Percentiles rank a stretch among this genome's conserved stretches.
phyloP scores from a whole-genome alignment of 2,113 vertebrate species.

The Talpa occidentalis region DNA sequence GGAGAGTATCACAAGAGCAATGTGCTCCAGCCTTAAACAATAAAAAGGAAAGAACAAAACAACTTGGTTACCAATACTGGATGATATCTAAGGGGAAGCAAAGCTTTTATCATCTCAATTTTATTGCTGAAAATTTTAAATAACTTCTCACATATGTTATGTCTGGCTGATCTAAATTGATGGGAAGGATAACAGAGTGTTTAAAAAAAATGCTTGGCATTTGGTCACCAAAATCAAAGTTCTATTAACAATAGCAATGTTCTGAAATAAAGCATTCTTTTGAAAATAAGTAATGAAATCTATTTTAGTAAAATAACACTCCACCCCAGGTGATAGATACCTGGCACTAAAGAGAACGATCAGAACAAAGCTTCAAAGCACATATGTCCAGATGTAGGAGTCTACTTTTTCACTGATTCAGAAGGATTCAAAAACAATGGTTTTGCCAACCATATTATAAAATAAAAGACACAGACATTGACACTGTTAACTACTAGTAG shows the following conservation, averaged over 20 bases:
- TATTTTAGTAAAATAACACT: conserved; percentile 79
- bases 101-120: conserved; percentile 84
- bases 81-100: conserved; percentile 81
- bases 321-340: conserved; percentile 81
- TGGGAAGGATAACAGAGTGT: conserved; percentile 81
- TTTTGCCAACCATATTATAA: conserved; percentile 37
- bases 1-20: conserved; percentile 79
- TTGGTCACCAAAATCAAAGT: conserved; percentile 81
- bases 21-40: conserved; percentile 79
- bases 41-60: conserved; percentile 75
- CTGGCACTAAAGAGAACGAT: conserved; percentile 79
- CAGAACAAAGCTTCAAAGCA: conserved; percentile 75
- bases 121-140: conserved; percentile 84
- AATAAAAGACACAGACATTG: conserved; percentile 51
- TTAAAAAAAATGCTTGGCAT: conserved; percentile 81
- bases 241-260: conserved; percentile 77
- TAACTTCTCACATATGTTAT: conserved; percentile 86
- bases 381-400: conserved; percentile 75
- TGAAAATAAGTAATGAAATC: conserved; percentile 79
- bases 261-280: conserved; percentile 81
- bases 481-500: conserved; percentile 23
- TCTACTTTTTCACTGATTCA: conserved; percentile 61
- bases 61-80: conserved; percentile 72
- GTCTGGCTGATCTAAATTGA: conserved; percentile 84
- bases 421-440: conserved; percentile 35